Percentiles rank a stretch among this genome's conserved stretches.
Evolutionary conservation across 2,888 invertebrate species (phyloP).

Genomic region (Lagria hirta): DNA sequence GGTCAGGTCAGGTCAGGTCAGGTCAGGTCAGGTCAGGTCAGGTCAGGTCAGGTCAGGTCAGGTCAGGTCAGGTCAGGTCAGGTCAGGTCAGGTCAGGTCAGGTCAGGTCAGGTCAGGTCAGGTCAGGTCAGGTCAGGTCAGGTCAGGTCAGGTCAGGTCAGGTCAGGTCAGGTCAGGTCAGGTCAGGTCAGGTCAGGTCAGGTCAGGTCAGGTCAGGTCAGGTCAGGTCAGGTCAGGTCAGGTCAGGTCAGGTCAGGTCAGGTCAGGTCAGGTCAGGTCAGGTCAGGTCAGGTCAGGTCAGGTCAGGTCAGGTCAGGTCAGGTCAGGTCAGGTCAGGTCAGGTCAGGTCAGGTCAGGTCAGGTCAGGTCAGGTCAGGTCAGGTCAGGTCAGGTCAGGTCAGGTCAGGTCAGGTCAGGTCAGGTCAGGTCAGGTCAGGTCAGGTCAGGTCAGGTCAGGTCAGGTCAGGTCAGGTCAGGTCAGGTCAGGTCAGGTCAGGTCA

Average conservation of each 20-base stretch:
- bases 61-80: conserved; percentile 30
- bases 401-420: conserved; percentile 22
- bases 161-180: conserved; percentile 27
- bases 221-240: conserved; percentile 23
- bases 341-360: conserved; percentile 29
- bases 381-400: conserved; percentile 27
- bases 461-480: conserved; percentile 20
- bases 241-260: conserved; percentile 29
- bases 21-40: conserved; percentile 30
- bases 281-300: conserved; percentile 27
- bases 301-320: conserved; percentile 30
- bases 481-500: conserved; percentile 20
- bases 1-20: conserved; percentile 30
- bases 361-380: conserved; percentile 28
- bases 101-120: conserved; percentile 26
- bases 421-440: conserved; percentile 21
- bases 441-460: conserved; percentile 19
- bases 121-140: conserved; percentile 28
- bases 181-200: conserved; percentile 26
- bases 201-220: conserved; percentile 24
- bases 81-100: conserved; percentile 27
- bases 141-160: conserved; percentile 26
- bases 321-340: conserved; percentile 28
- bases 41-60: conserved; percentile 31
- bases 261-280: conserved; percentile 29